A percentile compares a stretch with the other conserved stretches of the same genome.
Conservation (phyloP, 2,888 invertebrate species). For the Platycnemis pennipes region DNA sequence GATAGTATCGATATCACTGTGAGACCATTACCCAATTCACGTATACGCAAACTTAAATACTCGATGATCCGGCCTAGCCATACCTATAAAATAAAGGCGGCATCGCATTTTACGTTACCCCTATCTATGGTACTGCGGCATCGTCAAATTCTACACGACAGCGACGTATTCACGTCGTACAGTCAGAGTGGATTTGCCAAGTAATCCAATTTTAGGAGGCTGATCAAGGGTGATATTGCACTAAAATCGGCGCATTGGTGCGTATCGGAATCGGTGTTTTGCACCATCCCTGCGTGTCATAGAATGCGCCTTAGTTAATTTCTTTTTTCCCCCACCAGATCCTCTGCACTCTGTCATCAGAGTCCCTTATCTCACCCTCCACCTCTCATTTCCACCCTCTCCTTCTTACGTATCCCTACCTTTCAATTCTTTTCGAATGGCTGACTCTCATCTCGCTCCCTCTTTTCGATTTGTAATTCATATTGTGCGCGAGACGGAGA, state of each 20-base stretch:
- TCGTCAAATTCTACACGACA: no score
- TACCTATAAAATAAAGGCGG: no score
- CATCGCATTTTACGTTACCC: no score
- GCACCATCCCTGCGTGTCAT: neutral
- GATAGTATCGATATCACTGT: no score
- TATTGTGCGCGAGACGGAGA: constrained; percentile 36
- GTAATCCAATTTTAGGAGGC: no score
- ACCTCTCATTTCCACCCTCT: neutral
- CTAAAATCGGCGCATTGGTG: neutral
- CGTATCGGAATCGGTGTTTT: neutral
- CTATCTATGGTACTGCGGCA: no score
- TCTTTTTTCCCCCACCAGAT: neutral
- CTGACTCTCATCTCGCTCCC: constrained; percentile 46
- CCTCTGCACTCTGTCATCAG: neutral
- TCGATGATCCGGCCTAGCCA: no score
- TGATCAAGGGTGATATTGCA: no score
- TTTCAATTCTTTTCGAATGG: neutral
- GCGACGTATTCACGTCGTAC: no score
- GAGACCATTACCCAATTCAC: no score
- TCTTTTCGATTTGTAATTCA: constrained; percentile 58
- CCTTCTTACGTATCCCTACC: neutral
- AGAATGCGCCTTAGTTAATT: neutral
- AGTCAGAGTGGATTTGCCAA: no score
- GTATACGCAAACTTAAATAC: no score
- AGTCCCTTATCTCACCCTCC: neutral